Evolutionary conservation across 2,888 invertebrate genomes (phyloP).

Genomic region (Argyresthia albistria): DNA sequence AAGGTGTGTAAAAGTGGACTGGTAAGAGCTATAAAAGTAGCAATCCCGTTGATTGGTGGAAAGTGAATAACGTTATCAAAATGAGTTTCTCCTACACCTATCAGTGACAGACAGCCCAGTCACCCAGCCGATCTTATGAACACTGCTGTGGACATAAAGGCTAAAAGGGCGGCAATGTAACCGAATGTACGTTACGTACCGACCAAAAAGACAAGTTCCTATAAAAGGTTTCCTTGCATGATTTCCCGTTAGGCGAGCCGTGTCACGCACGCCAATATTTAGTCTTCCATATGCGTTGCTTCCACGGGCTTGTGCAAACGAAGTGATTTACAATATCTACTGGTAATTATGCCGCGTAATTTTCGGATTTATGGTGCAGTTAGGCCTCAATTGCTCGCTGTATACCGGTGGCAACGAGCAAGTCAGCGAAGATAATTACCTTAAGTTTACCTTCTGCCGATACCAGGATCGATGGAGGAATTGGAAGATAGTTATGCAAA

Average conservation of each 20-base stretch:
- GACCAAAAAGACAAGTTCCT: constrained; percentile 35
- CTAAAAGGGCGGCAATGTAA: too few species aligned
- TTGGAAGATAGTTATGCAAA: too few species aligned
- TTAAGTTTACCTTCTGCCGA: neutral
- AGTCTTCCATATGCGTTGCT: constrained; percentile 15
- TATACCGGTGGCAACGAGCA: constrained; percentile 17
- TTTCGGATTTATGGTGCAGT: constrained; percentile 39
- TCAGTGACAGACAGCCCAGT: too few species aligned
- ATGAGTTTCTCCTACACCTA: neutral
- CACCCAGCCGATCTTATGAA: too few species aligned
- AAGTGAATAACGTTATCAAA: neutral
- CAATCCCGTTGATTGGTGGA: constrained; percentile 19
- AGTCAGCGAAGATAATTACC: constrained; percentile 6
- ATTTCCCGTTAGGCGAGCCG: constrained; percentile 34
- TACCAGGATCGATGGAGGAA: too few species aligned
- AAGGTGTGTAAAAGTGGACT: constrained; percentile 50
- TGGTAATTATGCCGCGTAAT: constrained; percentile 30
- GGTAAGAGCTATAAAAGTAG: constrained; percentile 20
- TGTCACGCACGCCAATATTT: constrained; percentile 34
- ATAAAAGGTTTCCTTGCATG: constrained; percentile 33
- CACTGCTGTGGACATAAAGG: too few species aligned
- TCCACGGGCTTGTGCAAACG: constrained; percentile 18
- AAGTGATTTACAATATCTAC: constrained; percentile 34
- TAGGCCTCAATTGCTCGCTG: constrained; percentile 23
- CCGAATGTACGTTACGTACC: too few species aligned